A percentile compares a stretch with the other conserved stretches of the same genome.
Conservation (phyloP, 2,888 invertebrate genomes). For the Tineola bisselliella region DNA sequence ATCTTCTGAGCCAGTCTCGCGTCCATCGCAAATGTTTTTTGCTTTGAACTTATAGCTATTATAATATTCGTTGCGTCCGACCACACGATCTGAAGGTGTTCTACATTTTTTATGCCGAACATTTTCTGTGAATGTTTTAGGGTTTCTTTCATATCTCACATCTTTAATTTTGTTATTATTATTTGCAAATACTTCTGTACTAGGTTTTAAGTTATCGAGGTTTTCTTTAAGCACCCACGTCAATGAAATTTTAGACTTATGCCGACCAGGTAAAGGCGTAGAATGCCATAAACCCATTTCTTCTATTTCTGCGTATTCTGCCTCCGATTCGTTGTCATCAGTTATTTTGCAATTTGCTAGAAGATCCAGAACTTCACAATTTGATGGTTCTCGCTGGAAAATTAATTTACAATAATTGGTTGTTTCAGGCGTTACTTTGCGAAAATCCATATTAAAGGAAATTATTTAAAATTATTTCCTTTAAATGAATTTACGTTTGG, state of each 20-base stretch:
- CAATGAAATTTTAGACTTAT: slow-evolving; percentile 74
- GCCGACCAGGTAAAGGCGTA: slow-evolving; percentile 49
- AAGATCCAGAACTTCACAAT: slow-evolving; percentile 48
- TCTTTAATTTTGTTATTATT: slow-evolving; percentile 25
- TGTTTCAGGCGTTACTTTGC: too few species aligned
- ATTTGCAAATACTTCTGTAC: slow-evolving; percentile 30
- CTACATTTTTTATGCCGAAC: slow-evolving; percentile 23
- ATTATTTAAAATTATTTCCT: too few species aligned
- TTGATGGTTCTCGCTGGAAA: slow-evolving; percentile 33
- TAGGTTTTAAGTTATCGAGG: slow-evolving; percentile 48
- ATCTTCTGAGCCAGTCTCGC: slow-evolving; percentile 42
- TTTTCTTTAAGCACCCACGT: slow-evolving; percentile 80
- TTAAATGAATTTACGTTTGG: slow-evolving; percentile 9
- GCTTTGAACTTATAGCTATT: slow-evolving; percentile 51
- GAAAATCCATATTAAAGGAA: too few species aligned
- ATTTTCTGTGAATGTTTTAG: slow-evolving; percentile 32
- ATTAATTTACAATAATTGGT: too few species aligned
- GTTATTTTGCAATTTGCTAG: slow-evolving; percentile 47
- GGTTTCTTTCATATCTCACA: slow-evolving; percentile 26
- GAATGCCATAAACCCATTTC: slow-evolving; percentile 63
- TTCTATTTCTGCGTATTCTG: slow-evolving; percentile 49
- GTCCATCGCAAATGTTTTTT: slow-evolving; percentile 40
- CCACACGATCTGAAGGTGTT: slow-evolving; percentile 32
- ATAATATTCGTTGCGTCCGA: slow-evolving; percentile 56
- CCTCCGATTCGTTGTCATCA: slow-evolving; percentile 34